Base-by-base conservation (phyloP, 2,888 invertebrate species). In the Catocala nupta region DNA sequence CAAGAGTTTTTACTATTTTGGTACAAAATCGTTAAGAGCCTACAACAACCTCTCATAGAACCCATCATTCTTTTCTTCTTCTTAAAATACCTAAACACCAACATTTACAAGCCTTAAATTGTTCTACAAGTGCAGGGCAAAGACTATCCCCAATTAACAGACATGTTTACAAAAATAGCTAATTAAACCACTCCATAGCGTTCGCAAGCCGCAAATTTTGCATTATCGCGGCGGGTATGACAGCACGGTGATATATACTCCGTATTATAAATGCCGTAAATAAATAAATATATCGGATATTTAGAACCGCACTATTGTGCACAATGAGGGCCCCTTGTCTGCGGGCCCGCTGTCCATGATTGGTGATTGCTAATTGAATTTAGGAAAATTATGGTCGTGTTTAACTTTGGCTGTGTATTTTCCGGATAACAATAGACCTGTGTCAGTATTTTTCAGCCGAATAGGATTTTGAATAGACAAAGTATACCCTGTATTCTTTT, bases 181-280 rank as follows among this genome's bases (percentile, higher is more conserved):
- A 65, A 57, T 62, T 12, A 73, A 57, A 56, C 67, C 7, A 68
- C 90, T 90, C 91, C 75, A 89, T 45, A 51, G 64, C 50, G 80
- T 77, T 77, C 67, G 16, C 65, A 77, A 75, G 71, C 85, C 85
- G 73, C 86, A 90, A 92, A 92, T 93, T 92, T 89, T 91, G 92
- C 92, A 94, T 94, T 94, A 94, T 93, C 93, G 91, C 91, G 87
- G 86, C 87, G 86, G 86, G 88, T 90, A 90, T 91, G 94, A 93
- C 94, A 94, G 91, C 75, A 81, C 80, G 71, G 86, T 94, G 93
- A 94, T 93, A 94, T 93, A 93, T 92, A 91, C 88, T 87, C 90
- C 89, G 91, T 91, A 93, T 93, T 92, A 94, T 93, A 92, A 93
- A 92, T 90, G 93, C 90, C 90, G 91, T 93, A 93, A 93, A 94